phyloP scores from a whole-genome alignment of 2,888 invertebrate genomes.

The Lasioglossum zephyrum region DNA sequence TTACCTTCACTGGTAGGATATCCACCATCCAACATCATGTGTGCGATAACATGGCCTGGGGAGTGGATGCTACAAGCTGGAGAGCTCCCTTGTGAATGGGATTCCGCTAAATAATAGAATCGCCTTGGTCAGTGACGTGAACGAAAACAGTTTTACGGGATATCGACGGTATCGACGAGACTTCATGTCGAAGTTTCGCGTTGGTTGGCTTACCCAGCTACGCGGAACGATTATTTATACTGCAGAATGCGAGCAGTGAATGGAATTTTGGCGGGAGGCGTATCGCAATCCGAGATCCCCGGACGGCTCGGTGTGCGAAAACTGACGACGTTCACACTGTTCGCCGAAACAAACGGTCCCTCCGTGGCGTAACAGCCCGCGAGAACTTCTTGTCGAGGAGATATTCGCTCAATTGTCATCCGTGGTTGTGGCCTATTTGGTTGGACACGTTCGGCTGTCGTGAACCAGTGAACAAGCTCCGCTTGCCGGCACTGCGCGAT shows the following conservation, averaged over 20 bases:
- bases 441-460: slow-evolving; percentile 75
- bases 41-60: slow-evolving; percentile 62
- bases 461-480: slow-evolving; percentile 60
- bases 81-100: slow-evolving; percentile 47
- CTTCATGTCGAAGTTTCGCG: slow-evolving; percentile 52
- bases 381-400: slow-evolving; percentile 62
- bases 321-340: slow-evolving; percentile 35
- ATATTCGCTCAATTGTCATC: slow-evolving; percentile 82
- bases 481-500: slow-evolving; percentile 61
- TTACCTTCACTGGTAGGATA: slow-evolving; percentile 60
- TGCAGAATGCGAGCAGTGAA: slow-evolving; percentile 64
- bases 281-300: slow-evolving; percentile 45
- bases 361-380: slow-evolving; percentile 37
- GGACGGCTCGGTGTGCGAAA: slow-evolving; percentile 21
- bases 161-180: slow-evolving; percentile 24
- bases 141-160: slow-evolving; percentile 17
- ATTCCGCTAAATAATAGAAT: slow-evolving; percentile 58
- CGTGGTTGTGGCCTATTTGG: slow-evolving; percentile 83
- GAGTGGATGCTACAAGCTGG: slow-evolving; percentile 48
- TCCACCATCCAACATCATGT: slow-evolving; percentile 71
- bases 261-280: slow-evolving; percentile 72
- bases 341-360: slow-evolving; percentile 31
- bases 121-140: slow-evolving; percentile 29
- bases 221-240: slow-evolving; percentile 74
- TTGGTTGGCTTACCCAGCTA: slow-evolving; percentile 72